These are phyloP conservation scores for Adoxophyes honmai DNA, from an alignment of 1,140 invertebrate genomes.

Conservation along the genomic window DNA sequence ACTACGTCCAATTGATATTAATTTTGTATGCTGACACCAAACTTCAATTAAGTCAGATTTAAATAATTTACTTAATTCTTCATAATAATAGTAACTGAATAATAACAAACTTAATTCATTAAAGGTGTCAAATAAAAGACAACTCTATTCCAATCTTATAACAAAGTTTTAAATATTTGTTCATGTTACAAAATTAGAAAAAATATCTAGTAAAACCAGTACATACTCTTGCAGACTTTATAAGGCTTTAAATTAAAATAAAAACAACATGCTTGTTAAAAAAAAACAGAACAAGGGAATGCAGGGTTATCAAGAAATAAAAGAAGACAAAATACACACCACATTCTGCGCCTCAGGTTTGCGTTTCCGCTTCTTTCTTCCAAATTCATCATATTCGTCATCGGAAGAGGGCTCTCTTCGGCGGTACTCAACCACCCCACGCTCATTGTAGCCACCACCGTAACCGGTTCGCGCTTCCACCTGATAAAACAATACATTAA, in stretches of 20 bases:
- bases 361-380: slow-evolving; percentile 86
- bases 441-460: slow-evolving; percentile 95
- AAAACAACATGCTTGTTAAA: slow-evolving; percentile 9
- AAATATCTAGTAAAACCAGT: no score
- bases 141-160: no score
- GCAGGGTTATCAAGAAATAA: slow-evolving; percentile 2
- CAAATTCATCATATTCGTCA: slow-evolving; percentile 98
- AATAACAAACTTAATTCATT: no score
- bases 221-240: no score
- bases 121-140: no score
- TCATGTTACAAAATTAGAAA: no score
- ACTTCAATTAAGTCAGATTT: no score
- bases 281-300: slow-evolving; percentile 11
- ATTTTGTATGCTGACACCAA: no score
- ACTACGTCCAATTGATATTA: no score
- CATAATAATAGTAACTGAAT: no score
- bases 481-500: slow-evolving; percentile 43
- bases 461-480: slow-evolving; percentile 87
- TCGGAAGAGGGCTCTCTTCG: slow-evolving; percentile 90
- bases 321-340: slow-evolving; percentile 30
- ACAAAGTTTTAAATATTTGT: no score
- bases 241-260: not conserved
- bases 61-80: no score
- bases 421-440: slow-evolving; percentile 95
- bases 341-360: slow-evolving; percentile 46